Conservation (phyloP, 1,140 invertebrate genomes). For the Uloborus diversus region DNA sequence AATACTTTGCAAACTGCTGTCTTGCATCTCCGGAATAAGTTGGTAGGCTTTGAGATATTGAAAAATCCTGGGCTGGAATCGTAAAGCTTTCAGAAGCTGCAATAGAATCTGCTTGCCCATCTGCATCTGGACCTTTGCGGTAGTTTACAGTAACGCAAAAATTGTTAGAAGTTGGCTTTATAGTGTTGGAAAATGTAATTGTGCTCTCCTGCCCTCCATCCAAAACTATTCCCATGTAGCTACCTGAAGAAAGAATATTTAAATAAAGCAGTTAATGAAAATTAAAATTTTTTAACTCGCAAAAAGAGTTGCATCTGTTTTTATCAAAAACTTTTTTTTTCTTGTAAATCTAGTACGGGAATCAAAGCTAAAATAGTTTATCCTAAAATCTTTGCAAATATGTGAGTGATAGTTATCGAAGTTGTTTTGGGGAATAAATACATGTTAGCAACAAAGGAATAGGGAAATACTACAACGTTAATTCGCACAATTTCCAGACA, state of each 20-base stretch:
- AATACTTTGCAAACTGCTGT: slow-evolving; percentile 13
- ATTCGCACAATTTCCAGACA: no score
- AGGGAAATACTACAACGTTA: no score
- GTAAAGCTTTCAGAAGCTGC: background rate
- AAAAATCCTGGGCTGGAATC: background rate
- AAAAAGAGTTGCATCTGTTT: no score
- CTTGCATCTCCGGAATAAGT: background rate
- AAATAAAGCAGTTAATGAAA: background rate
- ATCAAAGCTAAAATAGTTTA: no score
- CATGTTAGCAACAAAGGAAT: no score
- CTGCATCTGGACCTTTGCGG: slow-evolving; percentile 23
- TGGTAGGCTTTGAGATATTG: background rate
- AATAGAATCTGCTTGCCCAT: background rate
- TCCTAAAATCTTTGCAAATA: no score
- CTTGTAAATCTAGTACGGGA: no score
- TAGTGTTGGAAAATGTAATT: slow-evolving; percentile 5
- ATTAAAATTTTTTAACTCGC: no score
- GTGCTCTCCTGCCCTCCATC: slow-evolving; percentile 10
- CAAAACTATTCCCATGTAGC: slow-evolving; percentile 12
- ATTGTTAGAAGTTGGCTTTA: background rate
- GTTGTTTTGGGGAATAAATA: no score
- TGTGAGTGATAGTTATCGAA: no score
- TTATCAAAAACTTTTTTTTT: no score
- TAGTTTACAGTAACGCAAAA: slow-evolving; percentile 13
- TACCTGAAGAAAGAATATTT: background rate